A percentile compares a stretch with the other conserved stretches of the same genome.
Evolutionary conservation across 2,888 invertebrate genomes (phyloP).

Genomic region (Andrena minutula): DNA sequence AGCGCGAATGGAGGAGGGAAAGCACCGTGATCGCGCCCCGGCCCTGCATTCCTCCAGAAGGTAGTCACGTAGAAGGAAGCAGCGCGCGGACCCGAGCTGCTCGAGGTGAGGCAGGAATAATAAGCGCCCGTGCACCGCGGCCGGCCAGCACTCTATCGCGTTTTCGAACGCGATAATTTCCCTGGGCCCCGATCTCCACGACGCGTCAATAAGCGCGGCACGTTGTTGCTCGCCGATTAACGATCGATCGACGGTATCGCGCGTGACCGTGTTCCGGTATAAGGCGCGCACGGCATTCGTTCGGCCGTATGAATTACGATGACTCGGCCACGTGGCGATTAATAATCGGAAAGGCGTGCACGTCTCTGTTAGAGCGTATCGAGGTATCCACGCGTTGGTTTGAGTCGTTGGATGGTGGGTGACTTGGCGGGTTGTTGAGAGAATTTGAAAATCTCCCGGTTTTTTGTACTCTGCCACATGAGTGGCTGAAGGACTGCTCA

Average conservation of each 20-base stretch:
- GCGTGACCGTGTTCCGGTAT: slow-evolving; percentile 62
- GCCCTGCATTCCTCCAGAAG: slow-evolving; percentile 19
- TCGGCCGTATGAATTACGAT: slow-evolving; percentile 51
- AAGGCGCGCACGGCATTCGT: slow-evolving; percentile 41
- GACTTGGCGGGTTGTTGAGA: not conserved
- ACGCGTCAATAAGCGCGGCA: slow-evolving; percentile 57
- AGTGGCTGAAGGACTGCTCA: too few species aligned
- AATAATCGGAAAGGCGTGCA: slow-evolving; percentile 52
- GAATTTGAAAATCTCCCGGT: too few species aligned
- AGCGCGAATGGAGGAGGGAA: slow-evolving; percentile 66
- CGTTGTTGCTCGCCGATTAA: slow-evolving; percentile 59
- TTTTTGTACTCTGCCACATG: too few species aligned
- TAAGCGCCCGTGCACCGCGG: slow-evolving; percentile 41
- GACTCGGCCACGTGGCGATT: slow-evolving; percentile 55
- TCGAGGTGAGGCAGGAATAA: slow-evolving; percentile 44
- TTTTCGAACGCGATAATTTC: slow-evolving; percentile 54
- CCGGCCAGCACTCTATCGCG: slow-evolving; percentile 32
- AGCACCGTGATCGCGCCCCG: not conserved
- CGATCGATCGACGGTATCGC: slow-evolving; percentile 54
- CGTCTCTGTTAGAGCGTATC: slow-evolving; percentile 7
- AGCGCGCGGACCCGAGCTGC: not conserved
- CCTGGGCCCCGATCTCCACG: slow-evolving; percentile 16
- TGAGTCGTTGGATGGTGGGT: not conserved
- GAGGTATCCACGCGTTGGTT: not conserved
- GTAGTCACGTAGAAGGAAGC: slow-evolving; percentile 53